Evolutionary conservation across 2,113 vertebrate species (phyloP).

Genomic region (Hydrochoerus hydrochaeris): DNA sequence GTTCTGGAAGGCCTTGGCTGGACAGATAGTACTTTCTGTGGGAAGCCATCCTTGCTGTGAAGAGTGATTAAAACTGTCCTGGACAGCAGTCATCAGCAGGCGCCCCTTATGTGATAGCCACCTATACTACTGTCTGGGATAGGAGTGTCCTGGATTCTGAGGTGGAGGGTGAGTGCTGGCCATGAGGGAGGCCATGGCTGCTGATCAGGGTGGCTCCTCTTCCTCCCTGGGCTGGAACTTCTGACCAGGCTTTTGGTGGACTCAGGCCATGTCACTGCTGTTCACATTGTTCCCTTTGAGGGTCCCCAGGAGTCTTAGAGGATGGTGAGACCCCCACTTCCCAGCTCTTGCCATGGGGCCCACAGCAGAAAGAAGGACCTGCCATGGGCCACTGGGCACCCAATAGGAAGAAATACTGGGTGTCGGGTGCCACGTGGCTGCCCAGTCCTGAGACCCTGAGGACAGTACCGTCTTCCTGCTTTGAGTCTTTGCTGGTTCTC

Average conservation of each 20-base stretch:
- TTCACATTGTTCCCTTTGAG: not conserved
- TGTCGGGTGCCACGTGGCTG: accelerated
- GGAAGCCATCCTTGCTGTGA: not conserved
- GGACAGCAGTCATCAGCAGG: not conserved
- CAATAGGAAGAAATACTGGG: too few species aligned
- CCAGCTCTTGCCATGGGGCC: not conserved
- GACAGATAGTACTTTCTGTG: not conserved
- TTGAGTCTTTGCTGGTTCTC: not conserved
- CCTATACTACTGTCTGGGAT: accelerated
- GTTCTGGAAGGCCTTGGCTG: accelerated
- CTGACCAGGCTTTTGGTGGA: not conserved
- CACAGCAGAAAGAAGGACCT: accelerated
- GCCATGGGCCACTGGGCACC: not conserved
- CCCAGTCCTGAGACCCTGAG: not conserved
- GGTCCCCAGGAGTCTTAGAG: not conserved
- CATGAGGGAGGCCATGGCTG: accelerated
- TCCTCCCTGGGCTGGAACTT: not conserved
- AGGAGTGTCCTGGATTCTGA: not conserved
- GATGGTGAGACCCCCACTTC: not conserved
- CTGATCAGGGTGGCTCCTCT: not conserved
- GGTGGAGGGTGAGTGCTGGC: too few species aligned
- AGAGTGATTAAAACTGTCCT: not conserved
- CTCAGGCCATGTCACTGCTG: accelerated
- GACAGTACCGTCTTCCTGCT: not conserved
- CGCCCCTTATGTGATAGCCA: not conserved